Percentiles rank a stretch among this genome's conserved stretches.
Evolutionary conservation across 2,113 vertebrate genomes (phyloP).

Genomic region (Silurus meridionalis): DNA sequence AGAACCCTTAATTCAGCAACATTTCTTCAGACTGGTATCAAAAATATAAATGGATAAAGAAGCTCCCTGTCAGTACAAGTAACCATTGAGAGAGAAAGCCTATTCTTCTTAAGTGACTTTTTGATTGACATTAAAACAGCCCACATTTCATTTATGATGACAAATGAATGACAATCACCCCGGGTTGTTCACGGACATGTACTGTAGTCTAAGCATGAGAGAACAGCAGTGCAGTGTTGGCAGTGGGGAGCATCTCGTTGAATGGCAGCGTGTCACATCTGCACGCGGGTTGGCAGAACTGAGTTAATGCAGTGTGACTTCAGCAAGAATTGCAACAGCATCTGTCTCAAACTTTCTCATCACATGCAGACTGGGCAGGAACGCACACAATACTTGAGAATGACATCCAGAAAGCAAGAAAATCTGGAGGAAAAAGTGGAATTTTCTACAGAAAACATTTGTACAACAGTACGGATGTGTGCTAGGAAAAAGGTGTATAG

Average conservation of each 20-base stretch:
- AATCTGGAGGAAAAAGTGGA: not conserved
- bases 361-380: conserved; percentile 13
- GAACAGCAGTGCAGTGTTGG: not conserved
- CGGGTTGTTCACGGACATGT: not conserved
- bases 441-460: not conserved
- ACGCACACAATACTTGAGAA: conserved; percentile 8
- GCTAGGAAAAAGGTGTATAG: not conserved
- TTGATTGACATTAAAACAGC: not conserved
- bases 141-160: conserved; percentile 4
- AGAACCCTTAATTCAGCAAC: conserved; percentile 13
- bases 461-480: not conserved
- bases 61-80: not conserved
- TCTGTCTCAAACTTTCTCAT: conserved; percentile 58
- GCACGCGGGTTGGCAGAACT: conserved; percentile 62
- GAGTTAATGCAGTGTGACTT: conserved; percentile 65
- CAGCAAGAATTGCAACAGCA: conserved; percentile 45
- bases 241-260: conserved; percentile 47
- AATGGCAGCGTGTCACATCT: conserved; percentile 61
- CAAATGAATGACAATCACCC: conserved; percentile 4
- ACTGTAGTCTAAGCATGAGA: not conserved
- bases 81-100: not conserved
- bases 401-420: not conserved
- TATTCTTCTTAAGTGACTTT: not conserved
- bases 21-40: not conserved
- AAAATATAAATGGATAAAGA: conserved; percentile 11